Percentiles rank a stretch among this genome's conserved stretches.
These are phyloP conservation scores for Drosophila serrata DNA, from an alignment of 1,140 invertebrate genomes.

Conservation along the genomic window DNA sequence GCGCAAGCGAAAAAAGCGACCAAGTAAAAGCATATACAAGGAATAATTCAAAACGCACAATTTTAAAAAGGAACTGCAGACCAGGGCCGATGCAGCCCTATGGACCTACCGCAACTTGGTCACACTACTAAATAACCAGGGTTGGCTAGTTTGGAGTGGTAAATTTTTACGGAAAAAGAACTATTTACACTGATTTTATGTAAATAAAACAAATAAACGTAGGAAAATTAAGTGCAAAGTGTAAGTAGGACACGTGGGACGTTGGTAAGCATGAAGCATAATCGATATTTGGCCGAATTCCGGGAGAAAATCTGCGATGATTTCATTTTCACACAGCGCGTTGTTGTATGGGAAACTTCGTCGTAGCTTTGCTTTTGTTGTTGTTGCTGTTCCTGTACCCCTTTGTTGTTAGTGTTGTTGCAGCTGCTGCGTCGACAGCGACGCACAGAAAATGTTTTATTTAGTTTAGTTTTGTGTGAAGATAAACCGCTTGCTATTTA, in stretches of 20 bases:
- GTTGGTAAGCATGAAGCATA: background rate
- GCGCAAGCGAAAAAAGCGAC: constrained; percentile 35
- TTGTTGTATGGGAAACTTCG: constrained; percentile 83
- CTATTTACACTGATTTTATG: constrained; percentile 79
- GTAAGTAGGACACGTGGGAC: constrained; percentile 55
- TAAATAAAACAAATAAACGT: constrained; percentile 73
- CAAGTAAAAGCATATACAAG: constrained; percentile 23
- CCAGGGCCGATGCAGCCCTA: constrained; percentile 9
- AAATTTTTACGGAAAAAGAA: constrained; percentile 71
- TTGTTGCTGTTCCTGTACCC: constrained; percentile 47
- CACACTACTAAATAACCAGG: constrained; percentile 60
- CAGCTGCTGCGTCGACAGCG: constrained; percentile 58
- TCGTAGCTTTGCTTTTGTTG: constrained; percentile 69
- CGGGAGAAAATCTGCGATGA: constrained; percentile 65
- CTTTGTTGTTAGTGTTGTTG: constrained; percentile 44
- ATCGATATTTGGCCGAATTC: background rate
- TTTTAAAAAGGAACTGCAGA: constrained; percentile 56
- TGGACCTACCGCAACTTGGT: constrained; percentile 15
- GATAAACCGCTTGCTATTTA: constrained; percentile 21
- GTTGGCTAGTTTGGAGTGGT: constrained; percentile 78
- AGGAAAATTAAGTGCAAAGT: constrained; percentile 71
- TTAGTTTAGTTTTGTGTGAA: constrained; percentile 28
- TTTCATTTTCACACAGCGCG: constrained; percentile 73
- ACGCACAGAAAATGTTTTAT: constrained; percentile 49
- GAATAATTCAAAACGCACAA: constrained; percentile 10